Percentiles rank a stretch among this genome's conserved stretches.
phyloP scores from a whole-genome alignment of 2,113 vertebrate genomes.

The Nesogale talazaci region DNA sequence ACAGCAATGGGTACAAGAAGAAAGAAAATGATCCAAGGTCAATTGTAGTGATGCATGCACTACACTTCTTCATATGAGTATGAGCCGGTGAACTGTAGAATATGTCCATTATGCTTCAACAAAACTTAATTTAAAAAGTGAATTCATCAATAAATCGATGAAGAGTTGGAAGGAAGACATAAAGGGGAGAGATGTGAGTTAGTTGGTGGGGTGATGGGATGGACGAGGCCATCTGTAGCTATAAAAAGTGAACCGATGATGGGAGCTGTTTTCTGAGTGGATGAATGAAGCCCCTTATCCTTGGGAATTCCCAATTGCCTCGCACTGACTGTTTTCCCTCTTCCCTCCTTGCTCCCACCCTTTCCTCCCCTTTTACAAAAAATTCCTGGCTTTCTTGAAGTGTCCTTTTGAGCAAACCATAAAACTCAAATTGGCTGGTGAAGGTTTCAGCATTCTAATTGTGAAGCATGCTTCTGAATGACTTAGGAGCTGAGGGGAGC shows the following conservation, averaged over 20 bases:
- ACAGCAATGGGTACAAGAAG: too few species aligned
- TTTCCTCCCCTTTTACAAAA: slow-evolving; percentile 75
- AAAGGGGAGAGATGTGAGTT: background rate
- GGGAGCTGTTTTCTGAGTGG: background rate
- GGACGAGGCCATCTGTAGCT: background rate
- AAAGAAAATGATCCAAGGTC: too few species aligned
- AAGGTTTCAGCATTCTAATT: slow-evolving; percentile 86
- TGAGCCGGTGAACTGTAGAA: too few species aligned
- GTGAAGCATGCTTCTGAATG: slow-evolving; percentile 84
- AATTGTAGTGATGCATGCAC: too few species aligned
- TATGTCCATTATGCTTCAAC: too few species aligned
- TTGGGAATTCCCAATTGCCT: background rate
- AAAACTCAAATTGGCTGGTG: slow-evolving; percentile 84
- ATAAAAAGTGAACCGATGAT: background rate
- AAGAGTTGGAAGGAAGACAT: background rate
- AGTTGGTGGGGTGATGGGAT: background rate
- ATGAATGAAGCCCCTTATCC: background rate
- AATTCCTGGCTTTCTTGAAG: slow-evolving; percentile 83
- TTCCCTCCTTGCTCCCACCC: slow-evolving; percentile 47
- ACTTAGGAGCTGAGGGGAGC: slow-evolving; percentile 85
- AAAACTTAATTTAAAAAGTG: background rate
- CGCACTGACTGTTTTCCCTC: slow-evolving; percentile 13
- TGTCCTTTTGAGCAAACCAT: slow-evolving; percentile 85
- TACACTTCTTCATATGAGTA: too few species aligned
- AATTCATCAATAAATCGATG: background rate